Conservation (phyloP, 2,797 vertebrate genomes). For the Phaenicophaeus curvirostris region DNA sequence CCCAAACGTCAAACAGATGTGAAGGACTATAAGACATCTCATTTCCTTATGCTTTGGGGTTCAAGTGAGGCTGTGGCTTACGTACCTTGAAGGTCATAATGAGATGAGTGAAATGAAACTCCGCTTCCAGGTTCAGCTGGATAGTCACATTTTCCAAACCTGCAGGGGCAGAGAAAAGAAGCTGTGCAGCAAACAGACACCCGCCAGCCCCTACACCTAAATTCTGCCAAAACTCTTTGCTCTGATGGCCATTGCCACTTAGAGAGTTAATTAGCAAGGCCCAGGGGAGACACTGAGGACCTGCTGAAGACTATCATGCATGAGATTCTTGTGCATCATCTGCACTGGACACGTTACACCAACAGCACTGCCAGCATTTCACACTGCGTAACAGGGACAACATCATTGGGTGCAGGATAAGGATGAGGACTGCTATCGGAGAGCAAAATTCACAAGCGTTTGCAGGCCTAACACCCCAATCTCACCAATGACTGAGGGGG, state of each 20-base stretch:
- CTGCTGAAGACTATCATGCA: neutral
- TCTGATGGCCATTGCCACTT: neutral
- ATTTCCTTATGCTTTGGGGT: conserved; percentile 12
- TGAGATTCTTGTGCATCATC: neutral
- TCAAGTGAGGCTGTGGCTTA: neutral
- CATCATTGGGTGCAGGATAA: neutral
- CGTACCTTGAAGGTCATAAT: conserved; percentile 99
- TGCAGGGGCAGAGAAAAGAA: conserved; percentile 57
- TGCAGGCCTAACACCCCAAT: neutral
- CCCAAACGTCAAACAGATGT: neutral
- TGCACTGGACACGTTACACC: fast-evolving
- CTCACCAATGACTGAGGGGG: neutral
- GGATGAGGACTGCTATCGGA: neutral
- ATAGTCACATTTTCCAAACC: conserved; percentile 93
- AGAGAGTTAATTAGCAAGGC: neutral
- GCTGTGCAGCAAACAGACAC: conserved; percentile 2
- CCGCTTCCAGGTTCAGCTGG: conserved; percentile 93
- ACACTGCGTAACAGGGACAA: fast-evolving
- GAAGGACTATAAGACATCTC: neutral
- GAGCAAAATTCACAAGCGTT: neutral
- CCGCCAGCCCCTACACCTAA: neutral
- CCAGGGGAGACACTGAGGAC: neutral
- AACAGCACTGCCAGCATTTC: fast-evolving
- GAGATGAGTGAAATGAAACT: conserved; percentile 99
- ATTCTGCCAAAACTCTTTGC: neutral